Percentiles rank a stretch among this genome's conserved stretches.
Evolutionary conservation across 2,888 invertebrate genomes (phyloP).

Genomic region (Lobophora halterata): DNA sequence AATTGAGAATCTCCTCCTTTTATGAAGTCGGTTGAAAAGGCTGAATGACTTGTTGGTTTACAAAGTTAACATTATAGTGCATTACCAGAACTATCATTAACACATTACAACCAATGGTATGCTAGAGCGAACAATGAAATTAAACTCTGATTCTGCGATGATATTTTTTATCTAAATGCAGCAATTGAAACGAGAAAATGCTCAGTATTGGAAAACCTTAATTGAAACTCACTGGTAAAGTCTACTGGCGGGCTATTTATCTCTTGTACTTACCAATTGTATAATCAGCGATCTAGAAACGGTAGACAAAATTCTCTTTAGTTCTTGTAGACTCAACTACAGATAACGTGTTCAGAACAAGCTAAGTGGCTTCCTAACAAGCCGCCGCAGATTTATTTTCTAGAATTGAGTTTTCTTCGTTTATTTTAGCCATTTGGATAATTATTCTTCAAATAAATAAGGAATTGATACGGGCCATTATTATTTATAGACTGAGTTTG

Average conservation of each 20-base stretch:
- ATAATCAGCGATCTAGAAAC: conserved; percentile 35
- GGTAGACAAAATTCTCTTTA: conserved; percentile 31
- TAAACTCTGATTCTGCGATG: conserved; percentile 4
- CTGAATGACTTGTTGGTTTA: no score
- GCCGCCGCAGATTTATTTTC: no score
- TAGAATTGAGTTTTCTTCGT: no score
- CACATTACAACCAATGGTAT: no score
- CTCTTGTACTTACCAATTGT: conserved; percentile 34
- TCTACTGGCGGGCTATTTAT: conserved; percentile 32
- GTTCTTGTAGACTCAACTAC: conserved; percentile 20
- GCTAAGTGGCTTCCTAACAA: background rate
- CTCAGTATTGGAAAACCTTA: conserved; percentile 29
- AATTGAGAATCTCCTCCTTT: no score
- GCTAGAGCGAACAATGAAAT: conserved; percentile 4
- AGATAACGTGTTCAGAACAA: conserved; percentile 1
- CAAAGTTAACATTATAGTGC: no score
- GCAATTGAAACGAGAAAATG: conserved; percentile 20
- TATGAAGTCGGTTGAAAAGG: no score
- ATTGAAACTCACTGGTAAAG: conserved; percentile 32
- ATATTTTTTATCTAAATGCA: conserved; percentile 9
- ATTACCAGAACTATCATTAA: no score
- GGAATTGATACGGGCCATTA: conserved; percentile 19
- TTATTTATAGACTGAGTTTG: conserved; percentile 30
- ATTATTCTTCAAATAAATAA: conserved; percentile 6
- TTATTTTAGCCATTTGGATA: no score